These are phyloP conservation scores for Hymenochirus boettgeri DNA, from an alignment of 2,113 vertebrate genomes.

Conservation along the genomic window DNA sequence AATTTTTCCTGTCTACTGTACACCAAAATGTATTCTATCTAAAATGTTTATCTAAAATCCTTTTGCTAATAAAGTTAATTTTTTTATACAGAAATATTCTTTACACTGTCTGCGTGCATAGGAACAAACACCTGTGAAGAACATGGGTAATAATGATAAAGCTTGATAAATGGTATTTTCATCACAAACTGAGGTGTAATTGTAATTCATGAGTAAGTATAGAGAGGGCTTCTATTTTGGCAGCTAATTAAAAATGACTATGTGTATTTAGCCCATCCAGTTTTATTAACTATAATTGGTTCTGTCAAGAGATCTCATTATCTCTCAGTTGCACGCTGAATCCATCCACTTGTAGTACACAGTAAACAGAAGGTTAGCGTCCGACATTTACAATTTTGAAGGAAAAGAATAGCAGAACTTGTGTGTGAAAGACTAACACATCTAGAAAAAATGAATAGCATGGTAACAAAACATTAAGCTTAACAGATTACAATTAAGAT, in stretches of 20 bases:
- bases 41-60: no score
- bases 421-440: background rate
- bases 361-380: background rate
- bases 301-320: constrained; percentile 36
- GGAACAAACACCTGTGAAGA: background rate
- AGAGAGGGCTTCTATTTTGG: constrained; percentile 9
- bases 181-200: constrained; percentile 16
- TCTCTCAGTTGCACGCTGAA: constrained; percentile 20
- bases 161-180: constrained; percentile 7
- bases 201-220: constrained; percentile 20
- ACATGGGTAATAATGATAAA: background rate
- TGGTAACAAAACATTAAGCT: background rate
- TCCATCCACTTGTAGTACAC: constrained; percentile 13
- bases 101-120: background rate
- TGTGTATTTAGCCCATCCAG: constrained; percentile 29
- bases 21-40: no score
- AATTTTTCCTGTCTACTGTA: no score
- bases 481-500: constrained; percentile 1
- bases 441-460: no score
- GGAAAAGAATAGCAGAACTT: background rate
- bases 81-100: no score
- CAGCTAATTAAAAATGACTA: constrained; percentile 27
- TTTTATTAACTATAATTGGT: constrained; percentile 28
- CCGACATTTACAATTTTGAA: background rate
- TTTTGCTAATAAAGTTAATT: no score